phyloP scores from a whole-genome alignment of 2,888 invertebrate genomes.

The Stenodema calcarata region DNA sequence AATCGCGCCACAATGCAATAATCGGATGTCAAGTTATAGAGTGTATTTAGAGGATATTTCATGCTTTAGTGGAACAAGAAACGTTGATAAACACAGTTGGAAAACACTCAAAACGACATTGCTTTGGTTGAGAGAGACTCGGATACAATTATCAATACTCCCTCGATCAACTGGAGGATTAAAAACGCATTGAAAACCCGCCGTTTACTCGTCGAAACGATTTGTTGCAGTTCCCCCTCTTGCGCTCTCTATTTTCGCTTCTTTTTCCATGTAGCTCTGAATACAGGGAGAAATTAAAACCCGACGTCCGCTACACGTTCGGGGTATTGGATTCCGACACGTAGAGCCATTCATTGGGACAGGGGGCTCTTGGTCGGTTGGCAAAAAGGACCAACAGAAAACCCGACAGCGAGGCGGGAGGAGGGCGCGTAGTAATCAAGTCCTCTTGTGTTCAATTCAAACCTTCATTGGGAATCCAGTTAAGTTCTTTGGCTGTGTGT shows the following conservation, averaged over 20 bases:
- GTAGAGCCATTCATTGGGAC: background rate
- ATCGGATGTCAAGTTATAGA: no score
- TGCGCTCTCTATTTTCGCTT: background rate
- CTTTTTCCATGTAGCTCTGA: background rate
- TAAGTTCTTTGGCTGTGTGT: background rate
- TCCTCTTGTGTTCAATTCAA: background rate
- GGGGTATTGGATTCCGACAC: background rate
- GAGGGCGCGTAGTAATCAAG: background rate
- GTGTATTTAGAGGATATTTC: background rate
- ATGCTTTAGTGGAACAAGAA: background rate
- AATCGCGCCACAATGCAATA: no score
- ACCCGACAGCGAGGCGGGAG: background rate
- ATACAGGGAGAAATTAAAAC: slow-evolving; percentile 20
- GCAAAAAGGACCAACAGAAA: background rate
- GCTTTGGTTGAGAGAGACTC: background rate
- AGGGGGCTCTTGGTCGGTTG: background rate
- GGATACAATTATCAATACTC: slow-evolving; percentile 18
- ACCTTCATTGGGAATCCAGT: slow-evolving; percentile 2
- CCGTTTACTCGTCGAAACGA: slow-evolving; percentile 6
- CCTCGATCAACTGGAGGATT: slow-evolving; percentile 19
- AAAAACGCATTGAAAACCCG: slow-evolving; percentile 21
- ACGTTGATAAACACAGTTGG: slow-evolving; percentile 4
- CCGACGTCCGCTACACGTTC: background rate
- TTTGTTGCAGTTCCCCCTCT: slow-evolving; percentile 1
- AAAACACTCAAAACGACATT: slow-evolving; percentile 2